A percentile compares a stretch with the other conserved stretches of the same genome.
phyloP scores from a whole-genome alignment of 2,113 vertebrate species.

The Chinchilla lanigera region DNA sequence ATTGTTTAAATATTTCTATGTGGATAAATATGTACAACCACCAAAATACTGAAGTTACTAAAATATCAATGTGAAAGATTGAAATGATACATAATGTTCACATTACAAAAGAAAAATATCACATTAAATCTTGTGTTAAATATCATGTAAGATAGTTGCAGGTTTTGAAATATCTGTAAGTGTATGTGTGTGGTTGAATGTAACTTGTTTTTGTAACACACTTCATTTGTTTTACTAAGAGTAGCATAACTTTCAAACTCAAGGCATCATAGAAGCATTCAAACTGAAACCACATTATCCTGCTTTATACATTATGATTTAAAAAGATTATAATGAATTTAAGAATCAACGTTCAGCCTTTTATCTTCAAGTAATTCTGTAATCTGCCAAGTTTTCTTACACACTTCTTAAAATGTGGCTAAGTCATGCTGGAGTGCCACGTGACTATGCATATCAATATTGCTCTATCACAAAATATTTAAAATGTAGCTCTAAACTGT shows the following conservation, averaged over 20 bases:
- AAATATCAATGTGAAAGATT: background rate
- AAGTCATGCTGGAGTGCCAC: background rate
- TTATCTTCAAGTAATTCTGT: background rate
- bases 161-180: background rate
- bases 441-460: background rate
- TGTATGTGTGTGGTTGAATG: background rate
- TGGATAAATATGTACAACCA: background rate
- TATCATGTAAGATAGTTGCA: too few species aligned
- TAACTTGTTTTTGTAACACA: background rate
- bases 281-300: background rate
- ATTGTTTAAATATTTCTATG: background rate
- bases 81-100: background rate
- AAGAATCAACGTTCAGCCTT: background rate
- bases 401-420: background rate
- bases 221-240: background rate
- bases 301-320: background rate
- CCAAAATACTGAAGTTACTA: background rate
- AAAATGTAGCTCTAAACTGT: background rate
- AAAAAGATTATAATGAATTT: background rate
- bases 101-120: background rate
- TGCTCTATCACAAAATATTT: background rate
- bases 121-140: background rate
- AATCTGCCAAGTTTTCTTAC: background rate
- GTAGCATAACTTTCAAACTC: background rate
- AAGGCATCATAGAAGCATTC: background rate